phyloP scores from a whole-genome alignment of 2,888 invertebrate species.

The Carabus problematicus region DNA sequence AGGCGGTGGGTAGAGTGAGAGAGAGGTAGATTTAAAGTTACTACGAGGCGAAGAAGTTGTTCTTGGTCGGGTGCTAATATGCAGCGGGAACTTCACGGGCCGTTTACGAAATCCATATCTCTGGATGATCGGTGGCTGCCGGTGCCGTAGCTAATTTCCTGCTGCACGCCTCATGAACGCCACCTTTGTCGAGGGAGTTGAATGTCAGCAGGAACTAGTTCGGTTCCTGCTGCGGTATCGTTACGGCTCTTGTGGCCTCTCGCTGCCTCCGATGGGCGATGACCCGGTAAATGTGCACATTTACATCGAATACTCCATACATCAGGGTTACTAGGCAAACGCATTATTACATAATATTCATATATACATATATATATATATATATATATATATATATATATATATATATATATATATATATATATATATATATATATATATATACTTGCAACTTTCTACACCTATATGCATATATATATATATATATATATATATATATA shows the following conservation, averaged over 20 bases:
- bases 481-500: too few species aligned
- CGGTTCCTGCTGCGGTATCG: constrained; percentile 16
- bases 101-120: constrained; percentile 17
- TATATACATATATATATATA: too few species aligned
- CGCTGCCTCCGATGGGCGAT: constrained; percentile 47
- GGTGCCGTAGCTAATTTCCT: constrained; percentile 49
- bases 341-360: constrained; percentile 5
- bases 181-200: constrained; percentile 47
- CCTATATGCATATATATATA: too few species aligned
- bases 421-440: too few species aligned
- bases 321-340: constrained; percentile 18
- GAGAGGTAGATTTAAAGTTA: too few species aligned
- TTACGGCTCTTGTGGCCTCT: constrained; percentile 1
- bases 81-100: constrained; percentile 14
- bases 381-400: too few species aligned
- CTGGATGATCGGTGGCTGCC: constrained; percentile 30
- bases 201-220: constrained; percentile 50
- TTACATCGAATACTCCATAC: constrained; percentile 44
- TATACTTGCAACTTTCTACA: too few species aligned
- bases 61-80: constrained; percentile 6
- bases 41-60: too few species aligned
- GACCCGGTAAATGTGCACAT: constrained; percentile 52
- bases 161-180: constrained; percentile 50
- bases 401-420: too few species aligned
- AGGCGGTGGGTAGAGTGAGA: too few species aligned